phyloP scores from a whole-genome alignment of 2,113 vertebrate genomes.

The Athene cunicularia region DNA sequence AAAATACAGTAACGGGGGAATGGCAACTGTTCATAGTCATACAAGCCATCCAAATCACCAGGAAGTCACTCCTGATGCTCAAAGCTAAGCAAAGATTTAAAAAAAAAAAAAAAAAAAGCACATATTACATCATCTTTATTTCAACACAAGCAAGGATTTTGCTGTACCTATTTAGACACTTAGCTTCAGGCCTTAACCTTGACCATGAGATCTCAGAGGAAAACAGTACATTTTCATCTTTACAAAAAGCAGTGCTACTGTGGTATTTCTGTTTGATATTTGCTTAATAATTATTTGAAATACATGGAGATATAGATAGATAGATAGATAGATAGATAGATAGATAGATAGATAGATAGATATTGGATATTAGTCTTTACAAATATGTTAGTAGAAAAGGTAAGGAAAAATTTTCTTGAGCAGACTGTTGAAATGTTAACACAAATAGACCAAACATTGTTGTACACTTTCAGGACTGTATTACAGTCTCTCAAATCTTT shows the following conservation, averaged over 20 bases:
- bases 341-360: too few relatives aligned
- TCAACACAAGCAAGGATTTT: not conserved
- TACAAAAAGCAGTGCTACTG: not conserved
- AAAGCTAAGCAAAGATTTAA: not conserved
- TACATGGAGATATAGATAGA: fast-evolving
- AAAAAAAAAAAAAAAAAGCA: not conserved
- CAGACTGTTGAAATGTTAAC: not conserved
- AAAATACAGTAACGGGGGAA: not conserved
- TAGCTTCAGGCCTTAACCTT: not conserved
- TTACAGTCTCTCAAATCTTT: not conserved
- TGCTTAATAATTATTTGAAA: not conserved
- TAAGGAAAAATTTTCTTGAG: not conserved
- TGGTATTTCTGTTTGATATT: not conserved
- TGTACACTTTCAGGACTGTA: not conserved
- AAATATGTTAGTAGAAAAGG: not conserved
- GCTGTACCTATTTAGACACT: not conserved
- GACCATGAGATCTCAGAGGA: not conserved
- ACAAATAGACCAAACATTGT: not conserved
- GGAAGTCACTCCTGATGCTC: not conserved
- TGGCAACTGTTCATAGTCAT: not conserved
- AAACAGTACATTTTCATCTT: not conserved
- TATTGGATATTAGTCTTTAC: not conserved
- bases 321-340: too few relatives aligned
- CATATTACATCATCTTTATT: not conserved
- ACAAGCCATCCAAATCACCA: not conserved